Evolutionary conservation across 2,888 invertebrate species (phyloP), one percentile per base, ranked within the genome.

Genomic region (Dexiosoma caninum): DNA sequence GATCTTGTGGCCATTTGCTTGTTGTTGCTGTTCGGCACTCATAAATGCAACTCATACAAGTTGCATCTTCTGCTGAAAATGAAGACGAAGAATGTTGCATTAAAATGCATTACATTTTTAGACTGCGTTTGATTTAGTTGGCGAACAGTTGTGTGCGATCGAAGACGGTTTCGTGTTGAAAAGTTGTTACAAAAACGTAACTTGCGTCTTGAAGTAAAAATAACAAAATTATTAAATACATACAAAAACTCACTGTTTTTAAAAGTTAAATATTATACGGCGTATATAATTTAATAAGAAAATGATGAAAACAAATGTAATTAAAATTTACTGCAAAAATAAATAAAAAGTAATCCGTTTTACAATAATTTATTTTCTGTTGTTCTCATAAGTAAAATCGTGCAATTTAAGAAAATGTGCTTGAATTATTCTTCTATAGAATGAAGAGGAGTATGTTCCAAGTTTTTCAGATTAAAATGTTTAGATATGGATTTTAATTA

Each of bases 31-130:
- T 37, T 44, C 10, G n/a, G 9, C 42, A 21, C 19, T 59, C 42
- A 35, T 42, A 60, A 69, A 21, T 27, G 30, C 76, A 76, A 69
- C 76, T 55, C 60, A 75, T 67, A 76, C 75, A 42, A n/a, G 60
- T 75, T 69, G 53, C 55, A 32, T 42, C 10, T 16, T 30, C 37
- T 27, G 30, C 42, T 40, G 6, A 0, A 9, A 4, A 2, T 10
- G 1, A n/a, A 9, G 16, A 6, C 8, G 14, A 14, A 2, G 3
- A 30, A 8, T 6, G 30, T 46, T 49, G 49, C 16, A 5, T 8
- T 23, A 16, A 46, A 32, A 14, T 59, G 19, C 12, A 60, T 37
- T 10, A 51, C 53, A 62, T 19, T 19, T 76, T 69, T 69, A 69
- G 69, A 69, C 46, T 19, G 30, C 37, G 19, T 37, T 62, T 62